Evolutionary conservation across 2,113 vertebrate genomes (phyloP).

Genomic region (Megaleporinus macrocephalus): DNA sequence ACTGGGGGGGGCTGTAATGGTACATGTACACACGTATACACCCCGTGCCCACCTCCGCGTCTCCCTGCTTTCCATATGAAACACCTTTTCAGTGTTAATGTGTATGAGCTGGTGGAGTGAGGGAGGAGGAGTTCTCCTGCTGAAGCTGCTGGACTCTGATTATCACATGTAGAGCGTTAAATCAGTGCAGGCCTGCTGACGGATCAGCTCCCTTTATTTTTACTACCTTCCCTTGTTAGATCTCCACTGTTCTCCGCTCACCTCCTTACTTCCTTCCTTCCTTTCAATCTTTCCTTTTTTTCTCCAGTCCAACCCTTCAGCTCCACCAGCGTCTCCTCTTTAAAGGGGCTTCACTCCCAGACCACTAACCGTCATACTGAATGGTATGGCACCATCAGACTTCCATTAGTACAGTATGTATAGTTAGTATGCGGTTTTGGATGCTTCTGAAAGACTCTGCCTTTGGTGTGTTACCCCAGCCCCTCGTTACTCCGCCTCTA

Average conservation of each 20-base stretch:
- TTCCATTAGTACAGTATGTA: too few species aligned
- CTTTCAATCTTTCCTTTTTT: background rate
- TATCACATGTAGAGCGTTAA: constrained; percentile 39
- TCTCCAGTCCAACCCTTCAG: background rate
- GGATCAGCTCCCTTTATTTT: constrained; percentile 32
- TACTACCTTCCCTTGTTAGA: constrained; percentile 40
- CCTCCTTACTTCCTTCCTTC: too few species aligned
- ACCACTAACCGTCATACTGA: too few species aligned
- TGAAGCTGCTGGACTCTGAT: constrained; percentile 57
- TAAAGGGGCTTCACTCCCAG: background rate
- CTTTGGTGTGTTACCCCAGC: too few species aligned
- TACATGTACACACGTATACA: background rate
- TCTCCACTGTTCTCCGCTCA: background rate
- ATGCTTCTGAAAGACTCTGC: too few species aligned
- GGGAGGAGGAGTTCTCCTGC: constrained; percentile 65
- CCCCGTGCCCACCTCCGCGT: constrained; percentile 37
- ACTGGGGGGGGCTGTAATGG: too few species aligned
- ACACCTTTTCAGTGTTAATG: constrained; percentile 72
- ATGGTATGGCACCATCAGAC: too few species aligned
- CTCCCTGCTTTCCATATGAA: constrained; percentile 73
- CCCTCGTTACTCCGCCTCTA: too few species aligned
- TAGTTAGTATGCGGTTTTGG: too few species aligned
- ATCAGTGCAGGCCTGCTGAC: background rate
- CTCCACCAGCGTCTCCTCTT: background rate
- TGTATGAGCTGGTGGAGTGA: constrained; percentile 67